phyloP scores from a whole-genome alignment of 2,888 invertebrate genomes.

The Apantesis nais region DNA sequence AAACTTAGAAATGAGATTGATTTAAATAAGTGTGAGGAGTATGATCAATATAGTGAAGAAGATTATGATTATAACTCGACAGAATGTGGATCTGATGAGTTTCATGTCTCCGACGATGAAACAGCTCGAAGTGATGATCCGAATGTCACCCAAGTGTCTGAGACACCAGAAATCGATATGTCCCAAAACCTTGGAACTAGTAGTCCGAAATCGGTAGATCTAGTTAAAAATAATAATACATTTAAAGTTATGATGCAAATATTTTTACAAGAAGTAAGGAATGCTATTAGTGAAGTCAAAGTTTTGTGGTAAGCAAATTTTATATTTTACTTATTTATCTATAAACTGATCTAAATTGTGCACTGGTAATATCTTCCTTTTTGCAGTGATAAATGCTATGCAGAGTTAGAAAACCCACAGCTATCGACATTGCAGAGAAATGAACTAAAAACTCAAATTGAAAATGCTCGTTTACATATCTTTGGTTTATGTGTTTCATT shows the following conservation, averaged over 20 bases:
- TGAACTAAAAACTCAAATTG: conserved; percentile 45
- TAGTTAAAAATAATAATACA: conserved; percentile 29
- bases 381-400: conserved; percentile 50
- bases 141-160: conserved; percentile 12
- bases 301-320: conserved; percentile 59
- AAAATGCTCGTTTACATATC: conserved; percentile 44
- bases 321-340: neutral
- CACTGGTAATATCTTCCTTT: neutral
- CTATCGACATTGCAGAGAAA: conserved; percentile 31
- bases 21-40: neutral
- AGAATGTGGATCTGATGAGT: conserved; percentile 8
- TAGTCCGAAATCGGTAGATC: conserved; percentile 13
- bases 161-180: conserved; percentile 7
- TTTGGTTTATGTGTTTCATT: conserved; percentile 50
- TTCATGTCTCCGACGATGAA: conserved; percentile 18
- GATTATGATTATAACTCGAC: conserved; percentile 32
- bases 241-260: conserved; percentile 50
- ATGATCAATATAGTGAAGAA: conserved; percentile 30
- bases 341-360: neutral
- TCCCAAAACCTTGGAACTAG: conserved; percentile 15
- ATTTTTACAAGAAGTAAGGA: conserved; percentile 52
- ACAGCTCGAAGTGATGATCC: conserved; percentile 24
- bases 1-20: conserved; percentile 24
- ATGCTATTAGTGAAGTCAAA: conserved; percentile 48
- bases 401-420: conserved; percentile 28